These are phyloP conservation scores for Catostomus latipinnis DNA, from an alignment of 2,797 vertebrate species.

Conservation along the genomic window DNA sequence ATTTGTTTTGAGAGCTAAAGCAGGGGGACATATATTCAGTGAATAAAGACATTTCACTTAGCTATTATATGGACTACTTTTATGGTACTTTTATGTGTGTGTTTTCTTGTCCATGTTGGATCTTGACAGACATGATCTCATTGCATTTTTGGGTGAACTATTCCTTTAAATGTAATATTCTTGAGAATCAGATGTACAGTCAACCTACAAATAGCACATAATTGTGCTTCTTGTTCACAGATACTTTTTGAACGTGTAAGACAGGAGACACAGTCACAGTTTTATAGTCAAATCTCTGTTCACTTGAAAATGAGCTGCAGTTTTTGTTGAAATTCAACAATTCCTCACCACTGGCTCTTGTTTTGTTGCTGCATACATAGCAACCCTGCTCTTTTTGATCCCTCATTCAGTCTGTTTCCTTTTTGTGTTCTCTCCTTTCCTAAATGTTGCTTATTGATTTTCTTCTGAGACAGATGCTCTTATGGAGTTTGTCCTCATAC, in stretches of 20 bases:
- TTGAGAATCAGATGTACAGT: not conserved
- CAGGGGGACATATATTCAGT: too few species aligned
- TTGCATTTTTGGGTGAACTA: not conserved
- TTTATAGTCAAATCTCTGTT: slow-evolving; percentile 13
- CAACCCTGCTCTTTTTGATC: slow-evolving; percentile 24
- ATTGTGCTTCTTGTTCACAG: not conserved
- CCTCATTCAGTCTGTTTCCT: slow-evolving; percentile 43
- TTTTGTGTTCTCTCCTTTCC: slow-evolving; percentile 45
- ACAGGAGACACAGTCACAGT: not conserved
- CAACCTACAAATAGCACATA: not conserved
- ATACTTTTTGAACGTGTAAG: not conserved
- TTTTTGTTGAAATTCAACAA: slow-evolving; percentile 47
- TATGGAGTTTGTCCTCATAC: slow-evolving; percentile 49
- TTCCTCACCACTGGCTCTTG: slow-evolving; percentile 26
- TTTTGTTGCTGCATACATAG: slow-evolving; percentile 38
- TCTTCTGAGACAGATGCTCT: slow-evolving; percentile 48
- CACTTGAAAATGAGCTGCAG: slow-evolving; percentile 53
- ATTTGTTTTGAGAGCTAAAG: too few species aligned
- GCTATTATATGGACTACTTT: too few species aligned
- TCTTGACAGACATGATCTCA: not conserved
- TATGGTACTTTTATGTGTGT: too few species aligned
- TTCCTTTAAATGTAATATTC: not conserved
- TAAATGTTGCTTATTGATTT: slow-evolving; percentile 54
- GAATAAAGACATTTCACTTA: too few species aligned
- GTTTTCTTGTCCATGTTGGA: too few species aligned